Percentiles rank a stretch among this genome's conserved stretches.
Conservation (phyloP, 2,888 invertebrate genomes). For the Bellardia pandia region DNA sequence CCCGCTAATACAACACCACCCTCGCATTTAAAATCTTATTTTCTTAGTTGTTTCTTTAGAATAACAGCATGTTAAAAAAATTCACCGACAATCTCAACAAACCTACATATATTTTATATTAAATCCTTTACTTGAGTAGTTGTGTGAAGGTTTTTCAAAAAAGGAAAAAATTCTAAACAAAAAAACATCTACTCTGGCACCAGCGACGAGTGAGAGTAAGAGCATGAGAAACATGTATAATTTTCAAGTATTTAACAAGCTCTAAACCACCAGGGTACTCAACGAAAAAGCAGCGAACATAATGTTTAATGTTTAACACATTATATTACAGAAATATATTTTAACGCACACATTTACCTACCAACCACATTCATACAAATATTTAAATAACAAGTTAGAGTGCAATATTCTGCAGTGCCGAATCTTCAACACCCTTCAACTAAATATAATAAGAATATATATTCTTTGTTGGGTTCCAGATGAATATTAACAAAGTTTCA, state of each 20-base stretch:
- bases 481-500: too few relatives aligned
- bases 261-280: slow-evolving; percentile 70
- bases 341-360: neutral
- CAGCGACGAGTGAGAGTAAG: neutral
- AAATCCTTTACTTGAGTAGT: slow-evolving; percentile 55
- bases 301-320: slow-evolving; percentile 68
- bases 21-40: neutral
- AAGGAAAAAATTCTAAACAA: neutral
- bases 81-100: slow-evolving; percentile 25
- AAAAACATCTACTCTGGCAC: neutral
- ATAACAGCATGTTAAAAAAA: neutral
- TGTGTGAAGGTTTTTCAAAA: slow-evolving; percentile 55
- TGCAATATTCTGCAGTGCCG: too few relatives aligned
- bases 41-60: neutral
- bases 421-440: too few relatives aligned
- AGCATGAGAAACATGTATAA: slow-evolving; percentile 31
- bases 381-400: neutral
- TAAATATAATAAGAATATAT: too few relatives aligned
- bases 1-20: neutral
- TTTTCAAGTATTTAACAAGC: slow-evolving; percentile 74
- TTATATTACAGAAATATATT: slow-evolving; percentile 47
- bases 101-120: slow-evolving; percentile 50
- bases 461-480: too few relatives aligned
- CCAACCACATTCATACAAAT: neutral
- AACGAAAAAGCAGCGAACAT: slow-evolving; percentile 43